Evolutionary conservation across 2,888 invertebrate genomes (phyloP), one percentile per base, ranked within the genome.

Genomic region (Timema cristinae): DNA sequence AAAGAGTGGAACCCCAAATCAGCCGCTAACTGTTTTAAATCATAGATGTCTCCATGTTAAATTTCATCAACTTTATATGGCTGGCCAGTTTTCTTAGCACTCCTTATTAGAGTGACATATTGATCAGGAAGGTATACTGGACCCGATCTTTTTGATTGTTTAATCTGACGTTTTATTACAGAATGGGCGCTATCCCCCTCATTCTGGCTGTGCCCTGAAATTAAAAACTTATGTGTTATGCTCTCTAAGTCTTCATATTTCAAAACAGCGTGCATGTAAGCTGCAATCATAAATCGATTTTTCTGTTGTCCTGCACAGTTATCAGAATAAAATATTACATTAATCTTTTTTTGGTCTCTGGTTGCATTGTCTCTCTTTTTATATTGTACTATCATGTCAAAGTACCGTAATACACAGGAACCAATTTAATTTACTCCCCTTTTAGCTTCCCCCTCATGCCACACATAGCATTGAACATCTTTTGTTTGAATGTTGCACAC

Each of bases 291-390:
- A 69, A 74, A 77, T 70, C 74, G 73, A 71, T 77, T 78, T 74
- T 79, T 78, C 54, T 78, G 73, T 69, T 77, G 78, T 2, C 77
- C 77, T 52, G 72, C 47, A 68, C 79, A 79, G 71, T 78, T 79
- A 70, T 79, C 78, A 11, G 77, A 76, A 74, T 77, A 79, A 66
- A 79, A 77, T 11, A 74, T 50, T 50, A 75, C 15, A 67, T 67
- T 48, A 5, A 59, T 69, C 50, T 15, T 32, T 8, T 59, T 8
- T 2, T n/a, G 32, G 32, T 59, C 13, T 9, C 32, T 15, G 9
- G 59, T 59, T 59, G n/a, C 32, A 7, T 75, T 71, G 13, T 68
- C 32, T 6, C 1, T 32, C 32, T 32, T 32, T 32, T 32, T 32
- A 32, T 32, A 32, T 66, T 66, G 13, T 16, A 6, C n/a, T 7